Conservation (phyloP, 2,797 vertebrate species). For the Pseudocheirus occidentalis region DNA sequence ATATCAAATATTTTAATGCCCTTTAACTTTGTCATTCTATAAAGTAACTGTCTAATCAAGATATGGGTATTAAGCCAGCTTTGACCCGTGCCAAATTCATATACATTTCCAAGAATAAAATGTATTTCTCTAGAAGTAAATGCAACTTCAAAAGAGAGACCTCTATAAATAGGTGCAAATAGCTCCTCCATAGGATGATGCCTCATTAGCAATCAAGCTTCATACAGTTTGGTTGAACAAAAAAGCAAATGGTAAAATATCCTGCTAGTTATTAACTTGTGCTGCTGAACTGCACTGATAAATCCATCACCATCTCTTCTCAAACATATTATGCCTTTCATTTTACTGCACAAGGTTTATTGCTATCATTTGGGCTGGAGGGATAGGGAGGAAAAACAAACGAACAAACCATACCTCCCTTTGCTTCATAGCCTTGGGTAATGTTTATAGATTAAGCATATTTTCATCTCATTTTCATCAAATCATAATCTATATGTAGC, state of each 20-base stretch:
- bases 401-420: conserved; percentile 12
- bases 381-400: not conserved
- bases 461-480: not conserved
- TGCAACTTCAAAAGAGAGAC: conserved; percentile 61
- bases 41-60: conserved; percentile 64
- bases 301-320: conserved; percentile 43
- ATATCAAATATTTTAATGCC: not conserved
- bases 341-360: conserved; percentile 62
- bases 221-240: conserved; percentile 5
- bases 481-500: not conserved
- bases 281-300: conserved; percentile 42
- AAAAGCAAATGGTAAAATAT: conserved; percentile 56
- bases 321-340: conserved; percentile 46
- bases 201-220: conserved; percentile 62
- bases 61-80: conserved; percentile 62
- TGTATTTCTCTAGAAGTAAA: conserved; percentile 57
- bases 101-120: conserved; percentile 35
- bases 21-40: conserved; percentile 50
- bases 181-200: conserved; percentile 38
- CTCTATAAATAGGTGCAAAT: conserved; percentile 52
- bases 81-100: conserved; percentile 47
- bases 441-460: not conserved
- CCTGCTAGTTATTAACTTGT: conserved; percentile 59
- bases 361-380: conserved; percentile 29
- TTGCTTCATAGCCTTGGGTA: conserved; percentile 27